phyloP scores from a whole-genome alignment of 2,113 vertebrate genomes.

The Petaurus breviceps region DNA sequence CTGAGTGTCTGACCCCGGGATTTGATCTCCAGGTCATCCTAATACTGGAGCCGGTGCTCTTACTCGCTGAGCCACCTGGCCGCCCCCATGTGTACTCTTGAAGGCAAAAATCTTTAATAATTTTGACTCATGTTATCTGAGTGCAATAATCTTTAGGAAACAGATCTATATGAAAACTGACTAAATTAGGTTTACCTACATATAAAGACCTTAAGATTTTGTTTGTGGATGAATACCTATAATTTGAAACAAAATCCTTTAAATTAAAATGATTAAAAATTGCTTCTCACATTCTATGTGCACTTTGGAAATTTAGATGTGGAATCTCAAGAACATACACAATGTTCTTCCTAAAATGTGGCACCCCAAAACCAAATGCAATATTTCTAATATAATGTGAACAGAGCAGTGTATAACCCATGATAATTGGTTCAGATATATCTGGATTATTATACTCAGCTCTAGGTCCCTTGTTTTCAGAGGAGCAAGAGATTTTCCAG shows the following conservation, averaged over 20 bases:
- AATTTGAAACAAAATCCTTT: slow-evolving; percentile 36
- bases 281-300: neutral
- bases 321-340: neutral
- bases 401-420: neutral
- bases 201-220: slow-evolving; percentile 18
- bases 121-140: slow-evolving; percentile 22
- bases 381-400: neutral
- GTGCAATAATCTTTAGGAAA: slow-evolving; percentile 23
- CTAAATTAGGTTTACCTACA: slow-evolving; percentile 2
- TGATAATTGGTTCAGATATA: neutral
- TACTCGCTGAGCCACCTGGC: no score
- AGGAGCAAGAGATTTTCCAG: neutral
- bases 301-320: neutral
- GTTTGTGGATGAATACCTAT: neutral
- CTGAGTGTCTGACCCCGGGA: no score
- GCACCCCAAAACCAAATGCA: slow-evolving; percentile 1
- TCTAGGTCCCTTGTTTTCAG: neutral
- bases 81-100: slow-evolving; percentile 27
- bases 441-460: neutral
- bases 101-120: slow-evolving; percentile 33
- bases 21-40: no score
- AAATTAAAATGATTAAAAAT: slow-evolving; percentile 27
- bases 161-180: neutral
- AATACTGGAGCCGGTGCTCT: no score
- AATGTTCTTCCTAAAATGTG: slow-evolving; percentile 35